Conservation (phyloP, 2,797 vertebrate genomes). For the Melopsittacus undulatus region DNA sequence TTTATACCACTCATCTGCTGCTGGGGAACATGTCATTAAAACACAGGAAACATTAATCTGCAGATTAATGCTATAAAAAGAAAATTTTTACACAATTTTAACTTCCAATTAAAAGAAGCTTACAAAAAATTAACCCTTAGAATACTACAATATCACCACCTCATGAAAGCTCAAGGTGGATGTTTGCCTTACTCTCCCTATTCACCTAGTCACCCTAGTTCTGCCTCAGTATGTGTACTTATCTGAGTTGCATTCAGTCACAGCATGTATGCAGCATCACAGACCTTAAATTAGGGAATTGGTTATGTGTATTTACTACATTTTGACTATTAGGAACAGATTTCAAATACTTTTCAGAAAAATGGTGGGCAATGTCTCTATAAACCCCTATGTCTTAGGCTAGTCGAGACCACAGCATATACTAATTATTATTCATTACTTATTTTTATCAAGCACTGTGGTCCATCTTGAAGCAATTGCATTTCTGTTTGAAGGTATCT, state of each 20-base stretch:
- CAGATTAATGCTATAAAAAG: constrained; percentile 64
- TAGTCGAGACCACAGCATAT: neutral
- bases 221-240: neutral
- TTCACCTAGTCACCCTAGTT: neutral
- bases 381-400: neutral
- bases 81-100: constrained; percentile 65
- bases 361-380: neutral
- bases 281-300: neutral
- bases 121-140: constrained; percentile 59
- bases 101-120: constrained; percentile 53
- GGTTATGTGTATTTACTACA: neutral
- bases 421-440: constrained; percentile 26
- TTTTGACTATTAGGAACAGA: neutral
- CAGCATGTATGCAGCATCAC: neutral
- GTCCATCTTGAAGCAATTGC: constrained; percentile 78
- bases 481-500: constrained; percentile 36
- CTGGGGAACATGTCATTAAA: constrained; percentile 62
- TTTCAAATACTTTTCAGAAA: neutral
- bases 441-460: constrained; percentile 72
- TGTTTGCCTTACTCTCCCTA: neutral
- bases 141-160: neutral
- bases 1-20: constrained; percentile 67
- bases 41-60: constrained; percentile 71
- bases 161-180: neutral
- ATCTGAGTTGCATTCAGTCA: neutral